These are phyloP conservation scores for Trachymyrmex cornetzi DNA, from an alignment of 1,140 invertebrate genomes.

Conservation along the genomic window DNA sequence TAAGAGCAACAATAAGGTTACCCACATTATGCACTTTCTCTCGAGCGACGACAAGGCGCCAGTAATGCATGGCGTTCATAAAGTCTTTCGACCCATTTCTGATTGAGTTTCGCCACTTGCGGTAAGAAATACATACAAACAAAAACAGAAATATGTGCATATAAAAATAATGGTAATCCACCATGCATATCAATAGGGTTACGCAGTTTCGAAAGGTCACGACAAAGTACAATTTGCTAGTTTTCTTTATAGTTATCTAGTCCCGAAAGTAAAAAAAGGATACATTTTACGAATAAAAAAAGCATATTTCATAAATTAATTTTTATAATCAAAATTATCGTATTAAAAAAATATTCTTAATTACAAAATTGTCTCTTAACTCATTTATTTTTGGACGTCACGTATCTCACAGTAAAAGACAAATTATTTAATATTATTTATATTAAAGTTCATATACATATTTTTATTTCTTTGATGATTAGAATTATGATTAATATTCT, in stretches of 20 bases:
- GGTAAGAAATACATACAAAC: not conserved
- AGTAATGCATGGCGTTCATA: slow-evolving; percentile 21
- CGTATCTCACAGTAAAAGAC: no score
- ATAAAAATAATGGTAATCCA: slow-evolving; percentile 22
- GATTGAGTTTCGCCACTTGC: slow-evolving; percentile 21
- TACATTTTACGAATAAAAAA: not conserved
- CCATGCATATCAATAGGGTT: not conserved
- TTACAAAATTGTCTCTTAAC: no score
- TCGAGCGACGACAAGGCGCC: not conserved
- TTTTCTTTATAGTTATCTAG: not conserved
- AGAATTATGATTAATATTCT: not conserved
- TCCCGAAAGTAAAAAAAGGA: not conserved
- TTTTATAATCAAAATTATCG: no score
- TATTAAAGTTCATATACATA: no score
- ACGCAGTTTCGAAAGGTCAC: not conserved
- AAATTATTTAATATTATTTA: no score
- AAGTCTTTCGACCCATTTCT: slow-evolving; percentile 20
- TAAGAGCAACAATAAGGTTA: slow-evolving; percentile 77
- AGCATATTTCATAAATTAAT: not conserved
- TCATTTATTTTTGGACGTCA: no score
- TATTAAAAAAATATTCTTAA: no score
- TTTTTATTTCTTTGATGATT: not conserved
- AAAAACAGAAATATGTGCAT: no score
- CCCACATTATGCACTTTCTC: slow-evolving; percentile 78
- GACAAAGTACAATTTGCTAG: not conserved